Evolutionary conservation across 1,140 invertebrate species (phyloP), one percentile per base, ranked within the genome.

Genomic region (Epicauta chinensis): DNA sequence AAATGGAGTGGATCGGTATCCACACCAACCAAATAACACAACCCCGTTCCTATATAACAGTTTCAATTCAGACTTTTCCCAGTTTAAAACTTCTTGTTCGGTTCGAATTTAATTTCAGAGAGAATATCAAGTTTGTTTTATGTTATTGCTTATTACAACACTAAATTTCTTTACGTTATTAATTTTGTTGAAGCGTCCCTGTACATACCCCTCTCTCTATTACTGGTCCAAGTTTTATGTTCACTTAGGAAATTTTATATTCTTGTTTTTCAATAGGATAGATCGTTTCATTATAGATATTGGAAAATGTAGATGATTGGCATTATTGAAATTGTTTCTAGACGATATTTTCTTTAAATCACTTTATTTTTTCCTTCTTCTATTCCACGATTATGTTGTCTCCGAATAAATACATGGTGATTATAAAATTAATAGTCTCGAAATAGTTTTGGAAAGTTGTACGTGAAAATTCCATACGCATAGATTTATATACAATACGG

Each of bases 71-170:
- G 45, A 38, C 23, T 23, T 23, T 23, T 23, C 23, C 45, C 45
- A 37, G 45, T 47, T 47, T 47, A 47, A 47, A 47, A 47, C 45
- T 47, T 47, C 45, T 47, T 47, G 45, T 47, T 47, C 45, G 45
- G 34, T 47, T 47, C 45, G 45, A 47, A 38, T 47, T 47, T 47
- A 47, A 47, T 47, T 47, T 47, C 45, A 47, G 45, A 47, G 23
- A 23, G 45, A 36, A 47, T 47, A 47, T 47, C 45, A 47, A 47
- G 45, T 47, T 47, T 47, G 45, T 47, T 47, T 47, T 47, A 47
- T 47, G 45, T 47, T 47, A 47, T 47, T 47, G 38, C 45, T 47
- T 47, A 47, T 47, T 47, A 47, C 45, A 38, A 47, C 45, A 47
- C 45, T 47, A 47, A 47, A 47, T 47, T 47, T 47, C 45, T 47